These are phyloP conservation scores for Rhopilema esculentum DNA, from an alignment of 30 jellyfish, hydroid and myxozoan species.

Conservation along the genomic window DNA sequence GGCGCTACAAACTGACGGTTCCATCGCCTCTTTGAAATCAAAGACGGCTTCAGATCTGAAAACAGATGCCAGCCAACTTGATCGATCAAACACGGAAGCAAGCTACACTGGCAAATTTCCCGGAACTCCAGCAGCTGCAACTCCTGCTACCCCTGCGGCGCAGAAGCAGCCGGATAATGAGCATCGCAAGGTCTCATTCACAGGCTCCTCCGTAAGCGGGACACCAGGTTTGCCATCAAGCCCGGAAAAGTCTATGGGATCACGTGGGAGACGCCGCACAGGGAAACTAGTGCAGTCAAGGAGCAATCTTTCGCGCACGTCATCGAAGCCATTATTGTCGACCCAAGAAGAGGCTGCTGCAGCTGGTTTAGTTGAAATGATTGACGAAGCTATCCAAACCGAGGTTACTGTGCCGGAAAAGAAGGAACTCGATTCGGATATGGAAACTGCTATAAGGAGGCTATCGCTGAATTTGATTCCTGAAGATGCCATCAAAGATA, in stretches of 20 bases:
- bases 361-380: constrained; percentile 36
- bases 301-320: constrained; percentile 7
- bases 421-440: constrained; percentile 5
- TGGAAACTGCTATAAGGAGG: constrained; percentile 28
- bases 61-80: constrained; percentile 3
- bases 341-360: constrained; percentile 23
- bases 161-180: not conserved
- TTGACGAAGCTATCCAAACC: constrained; percentile 65
- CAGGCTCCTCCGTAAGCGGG: constrained; percentile 1
- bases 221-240: constrained; percentile 52
- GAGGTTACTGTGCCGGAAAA: constrained; percentile 58
- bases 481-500: constrained; percentile 36
- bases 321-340: constrained; percentile 14
- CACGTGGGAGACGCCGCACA: constrained; percentile 58
- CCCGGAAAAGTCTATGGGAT: constrained; percentile 48
- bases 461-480: constrained; percentile 32
- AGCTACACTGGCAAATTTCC: constrained; percentile 29
- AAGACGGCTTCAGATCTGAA: constrained; percentile 8
- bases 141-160: constrained; percentile 38
- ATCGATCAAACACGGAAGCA: constrained; percentile 39
- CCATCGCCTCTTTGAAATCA: constrained; percentile 41
- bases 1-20: constrained; percentile 48
- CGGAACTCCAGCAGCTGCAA: constrained; percentile 12
- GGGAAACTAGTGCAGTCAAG: constrained; percentile 22
- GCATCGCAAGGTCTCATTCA: not conserved